Evolutionary conservation across 2,888 invertebrate species (phyloP), one percentile per base, ranked within the genome.

Genomic region (Lutraria lutraria): DNA sequence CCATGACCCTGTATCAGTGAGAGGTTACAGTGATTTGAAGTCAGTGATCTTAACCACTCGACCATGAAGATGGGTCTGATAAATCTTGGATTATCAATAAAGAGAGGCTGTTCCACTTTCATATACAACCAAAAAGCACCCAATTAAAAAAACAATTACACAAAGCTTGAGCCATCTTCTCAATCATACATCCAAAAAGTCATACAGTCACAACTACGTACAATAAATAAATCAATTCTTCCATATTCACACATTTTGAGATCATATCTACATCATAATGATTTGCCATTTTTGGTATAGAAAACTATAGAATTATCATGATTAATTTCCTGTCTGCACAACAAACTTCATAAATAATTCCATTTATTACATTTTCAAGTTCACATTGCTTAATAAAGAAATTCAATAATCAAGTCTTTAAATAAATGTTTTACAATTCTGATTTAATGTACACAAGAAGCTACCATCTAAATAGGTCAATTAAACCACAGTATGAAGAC

Each of bases 171-270:
- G 29, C 8, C n/a, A 16, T 76, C 34, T 31, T 76, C 34, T 31
- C 34, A 13, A 72, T n/a, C 31, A 34, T 15, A 76, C 76, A 76
- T 31, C 13, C 34, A 76, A 19, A 29, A 31, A 16, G 15, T 25
- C 21, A 56, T 56, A 56, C 56, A 56, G 3, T 56, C 56, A 56
- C 56, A 15, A 6, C 25, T 19, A 19, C 76, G 31, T 34, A 76
- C 76, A 76, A 76, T 76, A 76, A 76, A 76, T 76, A 76, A 76
- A 19, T 76, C 34, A 76, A 76, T 34, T 31, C 76, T 76, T 34
- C 21, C 34, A 76, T 76, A 2, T 31, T 31, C 76, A 76, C 76
- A 76, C 29, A 34, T 34, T 31, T 76, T 76, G 76, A 76, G 76
- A 76, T 76, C 76, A 76, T 76, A 0, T 31, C 76, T 19, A 76